Evolutionary conservation across 2,888 invertebrate species (phyloP).

Genomic region (Acheta domesticus): DNA sequence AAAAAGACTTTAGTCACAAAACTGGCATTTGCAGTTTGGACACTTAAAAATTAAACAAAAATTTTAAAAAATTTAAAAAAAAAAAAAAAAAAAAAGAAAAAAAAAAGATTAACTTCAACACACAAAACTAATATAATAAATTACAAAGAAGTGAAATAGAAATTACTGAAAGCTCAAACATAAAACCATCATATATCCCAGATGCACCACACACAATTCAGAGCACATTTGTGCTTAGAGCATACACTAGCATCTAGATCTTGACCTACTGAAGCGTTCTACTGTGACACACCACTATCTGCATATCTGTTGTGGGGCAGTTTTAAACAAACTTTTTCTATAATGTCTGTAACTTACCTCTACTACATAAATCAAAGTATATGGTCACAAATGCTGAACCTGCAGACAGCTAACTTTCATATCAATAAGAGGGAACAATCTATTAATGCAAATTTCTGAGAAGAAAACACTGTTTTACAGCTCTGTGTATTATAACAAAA

Average conservation of each 20-base stretch:
- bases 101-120: background rate
- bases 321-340: background rate
- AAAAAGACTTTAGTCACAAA: background rate
- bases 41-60: no score
- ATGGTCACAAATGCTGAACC: no score
- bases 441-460: no score
- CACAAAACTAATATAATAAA: conserved; percentile 5
- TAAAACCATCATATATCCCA: background rate
- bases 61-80: no score
- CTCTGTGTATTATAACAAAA: no score
- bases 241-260: conserved; percentile 18
- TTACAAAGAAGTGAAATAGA: background rate
- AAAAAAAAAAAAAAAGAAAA: background rate
- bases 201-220: background rate
- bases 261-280: background rate
- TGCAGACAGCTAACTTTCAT: no score
- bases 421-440: no score
- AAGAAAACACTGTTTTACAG: no score
- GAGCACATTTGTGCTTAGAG: background rate
- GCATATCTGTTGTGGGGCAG: background rate
- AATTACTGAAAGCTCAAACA: conserved; percentile 7
- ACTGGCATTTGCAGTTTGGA: background rate
- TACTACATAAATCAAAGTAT: no score
- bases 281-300: conserved; percentile 1
- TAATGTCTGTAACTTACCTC: no score